phyloP scores from a whole-genome alignment of 2,113 vertebrate genomes.

The Ondatra zibethicus region DNA sequence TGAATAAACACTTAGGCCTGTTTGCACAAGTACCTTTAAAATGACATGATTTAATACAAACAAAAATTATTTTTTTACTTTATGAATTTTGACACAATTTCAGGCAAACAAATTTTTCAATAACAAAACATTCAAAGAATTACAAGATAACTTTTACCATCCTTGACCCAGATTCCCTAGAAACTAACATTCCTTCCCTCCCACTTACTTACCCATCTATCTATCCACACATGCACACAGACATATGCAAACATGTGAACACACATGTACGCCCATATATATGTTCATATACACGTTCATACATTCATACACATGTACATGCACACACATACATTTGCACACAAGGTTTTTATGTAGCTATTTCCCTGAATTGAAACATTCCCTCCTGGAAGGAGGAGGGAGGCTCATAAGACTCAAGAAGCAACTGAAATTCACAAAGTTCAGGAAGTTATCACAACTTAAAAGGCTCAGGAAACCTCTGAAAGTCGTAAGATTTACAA shows the following conservation, averaged over 20 bases:
- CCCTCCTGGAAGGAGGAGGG: not conserved
- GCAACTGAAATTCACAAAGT: too few relatives aligned
- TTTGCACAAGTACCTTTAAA: not conserved
- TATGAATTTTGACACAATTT: conserved; percentile 43
- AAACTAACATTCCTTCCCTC: too few relatives aligned
- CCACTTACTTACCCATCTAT: too few relatives aligned
- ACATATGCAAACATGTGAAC: not conserved
- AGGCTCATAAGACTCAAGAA: not conserved
- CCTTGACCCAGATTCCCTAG: not conserved
- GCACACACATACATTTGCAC: not conserved
- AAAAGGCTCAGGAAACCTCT: not conserved
- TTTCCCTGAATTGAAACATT: not conserved
- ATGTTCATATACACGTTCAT: not conserved
- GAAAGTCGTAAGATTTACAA: not conserved
- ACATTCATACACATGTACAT: not conserved
- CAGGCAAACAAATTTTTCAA: not conserved
- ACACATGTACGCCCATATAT: not conserved
- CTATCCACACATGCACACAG: not conserved
- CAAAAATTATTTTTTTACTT: not conserved
- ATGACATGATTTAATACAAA: not conserved
- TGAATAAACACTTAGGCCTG: not conserved
- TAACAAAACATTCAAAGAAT: not conserved
- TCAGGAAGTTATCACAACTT: not conserved
- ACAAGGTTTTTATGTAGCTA: not conserved
- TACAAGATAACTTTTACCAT: not conserved